Evolutionary conservation across 2,888 invertebrate species (phyloP), one percentile per base, ranked within the genome.

Genomic region (Chymomyza fuscimana): DNA sequence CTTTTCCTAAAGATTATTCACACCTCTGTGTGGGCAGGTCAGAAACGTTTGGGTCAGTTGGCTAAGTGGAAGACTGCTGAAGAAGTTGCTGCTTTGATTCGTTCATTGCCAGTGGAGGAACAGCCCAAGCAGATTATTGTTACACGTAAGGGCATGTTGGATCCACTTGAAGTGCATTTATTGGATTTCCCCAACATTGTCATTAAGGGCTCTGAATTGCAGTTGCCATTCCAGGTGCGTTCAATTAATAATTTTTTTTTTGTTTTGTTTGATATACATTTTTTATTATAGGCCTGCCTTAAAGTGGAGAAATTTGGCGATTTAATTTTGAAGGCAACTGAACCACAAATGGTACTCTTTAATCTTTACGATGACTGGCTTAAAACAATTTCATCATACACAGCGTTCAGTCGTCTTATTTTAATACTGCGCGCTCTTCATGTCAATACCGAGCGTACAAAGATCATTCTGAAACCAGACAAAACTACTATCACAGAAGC

Each of bases 51-150:
- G 7, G 99, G 99, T 89, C 99, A 98, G 94, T 93, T 99, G 92
- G 99, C 99, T 10, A 99, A 99, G 93, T 99, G 99, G 99, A 99
- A 99, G 93, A 99, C 99, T 0, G 99, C 99, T 64, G 99, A 99
- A 93, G 99, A 99, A 96, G 99, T 99, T 16, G 99, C 99, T 1
- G 99, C 99, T 46, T 93, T 99, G 87, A 99, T 99, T 94, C 95
- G 99, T 58, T 99, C 99, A 0, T 93, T 99, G 78, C 99, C 99
- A 0, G 99, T 99, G 5, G 99, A 99, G 93, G 99, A 99, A 93
- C 99, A 99, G 91, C 99, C 99, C 0, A 99, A 99, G 91, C 99
- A 99, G 93, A 99, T 99, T 92, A 99, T 99, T 91, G 99, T 99
- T 68, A 99, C 99, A 0, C 94, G 99, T 86, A 99, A 99, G 92